Percentiles rank a stretch among this genome's conserved stretches.
phyloP scores from a whole-genome alignment of 2,113 vertebrate species.

The Trachemys scripta region DNA sequence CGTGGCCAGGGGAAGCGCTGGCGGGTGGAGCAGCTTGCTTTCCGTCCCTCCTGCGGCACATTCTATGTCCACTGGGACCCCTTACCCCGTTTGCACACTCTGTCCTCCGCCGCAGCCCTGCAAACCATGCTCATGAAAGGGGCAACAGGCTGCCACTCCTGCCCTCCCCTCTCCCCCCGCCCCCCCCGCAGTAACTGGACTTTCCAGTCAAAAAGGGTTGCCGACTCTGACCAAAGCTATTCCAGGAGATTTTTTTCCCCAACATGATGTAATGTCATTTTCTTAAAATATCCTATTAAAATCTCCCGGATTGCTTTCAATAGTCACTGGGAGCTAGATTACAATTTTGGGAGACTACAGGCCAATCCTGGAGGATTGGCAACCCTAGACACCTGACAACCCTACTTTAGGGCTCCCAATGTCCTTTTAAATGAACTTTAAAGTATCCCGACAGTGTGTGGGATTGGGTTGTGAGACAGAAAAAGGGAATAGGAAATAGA shows the following conservation, averaged over 20 bases:
- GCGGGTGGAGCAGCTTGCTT: not conserved
- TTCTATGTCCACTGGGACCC: not conserved
- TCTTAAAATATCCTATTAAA: too few species aligned
- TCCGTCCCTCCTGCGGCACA: not conserved
- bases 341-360: too few species aligned
- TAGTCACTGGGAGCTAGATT: too few species aligned
- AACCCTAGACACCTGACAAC: too few species aligned
- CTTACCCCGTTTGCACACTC: not conserved
- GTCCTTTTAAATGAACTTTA: not conserved
- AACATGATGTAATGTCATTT: too few species aligned
- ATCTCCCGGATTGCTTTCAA: too few species aligned
- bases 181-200: not conserved
- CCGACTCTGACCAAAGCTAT: too few species aligned
- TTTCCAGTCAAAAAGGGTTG: not conserved
- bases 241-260: too few species aligned
- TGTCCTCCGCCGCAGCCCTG: not conserved
- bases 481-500: not conserved
- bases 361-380: too few species aligned
- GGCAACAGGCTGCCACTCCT: not conserved
- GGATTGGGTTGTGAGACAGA: not conserved
- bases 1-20: not conserved
- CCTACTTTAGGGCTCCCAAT: not conserved
- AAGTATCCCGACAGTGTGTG: not conserved
- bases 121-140: not conserved
- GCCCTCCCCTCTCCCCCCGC: too few species aligned